Conservation (phyloP, 2,888 invertebrate genomes). For the Eupithecia exiguata region DNA sequence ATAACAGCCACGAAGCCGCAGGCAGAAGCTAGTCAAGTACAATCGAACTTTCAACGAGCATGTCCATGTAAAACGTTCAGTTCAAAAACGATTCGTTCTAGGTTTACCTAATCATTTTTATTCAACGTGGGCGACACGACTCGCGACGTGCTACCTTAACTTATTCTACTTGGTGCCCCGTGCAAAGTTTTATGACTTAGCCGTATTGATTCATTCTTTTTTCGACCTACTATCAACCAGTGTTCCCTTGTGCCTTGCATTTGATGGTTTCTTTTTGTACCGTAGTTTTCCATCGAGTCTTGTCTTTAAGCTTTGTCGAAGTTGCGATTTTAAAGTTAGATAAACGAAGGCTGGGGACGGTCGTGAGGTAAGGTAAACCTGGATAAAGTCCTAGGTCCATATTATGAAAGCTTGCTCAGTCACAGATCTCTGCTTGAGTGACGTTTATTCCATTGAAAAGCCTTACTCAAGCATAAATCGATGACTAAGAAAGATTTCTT, state of each 20-base stretch:
- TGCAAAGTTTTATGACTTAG: slow-evolving; percentile 68
- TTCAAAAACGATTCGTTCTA: background rate
- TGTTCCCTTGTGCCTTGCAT: slow-evolving; percentile 57
- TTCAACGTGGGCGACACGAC: background rate
- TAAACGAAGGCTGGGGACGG: background rate
- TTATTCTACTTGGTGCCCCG: slow-evolving; percentile 58
- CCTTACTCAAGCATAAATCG: too few species aligned
- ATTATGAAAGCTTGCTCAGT: too few species aligned
- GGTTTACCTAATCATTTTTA: background rate
- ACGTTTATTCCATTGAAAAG: too few species aligned
- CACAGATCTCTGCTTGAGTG: too few species aligned
- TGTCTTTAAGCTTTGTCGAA: background rate
- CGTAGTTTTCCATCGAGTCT: slow-evolving; percentile 28
- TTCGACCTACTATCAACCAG: slow-evolving; percentile 49
- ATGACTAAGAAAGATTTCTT: too few species aligned
- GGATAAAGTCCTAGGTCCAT: background rate
- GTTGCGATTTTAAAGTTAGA: background rate
- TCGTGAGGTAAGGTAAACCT: background rate
- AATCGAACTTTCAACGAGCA: background rate
- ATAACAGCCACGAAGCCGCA: too few species aligned
- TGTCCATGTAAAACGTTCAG: background rate
- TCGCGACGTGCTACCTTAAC: slow-evolving; percentile 40
- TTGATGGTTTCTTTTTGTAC: slow-evolving; percentile 48
- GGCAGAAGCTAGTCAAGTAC: background rate
- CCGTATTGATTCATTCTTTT: slow-evolving; percentile 64